Base-by-base conservation (phyloP, 23 tunicate genomes). In the Clavelina lepadiformis region DNA sequence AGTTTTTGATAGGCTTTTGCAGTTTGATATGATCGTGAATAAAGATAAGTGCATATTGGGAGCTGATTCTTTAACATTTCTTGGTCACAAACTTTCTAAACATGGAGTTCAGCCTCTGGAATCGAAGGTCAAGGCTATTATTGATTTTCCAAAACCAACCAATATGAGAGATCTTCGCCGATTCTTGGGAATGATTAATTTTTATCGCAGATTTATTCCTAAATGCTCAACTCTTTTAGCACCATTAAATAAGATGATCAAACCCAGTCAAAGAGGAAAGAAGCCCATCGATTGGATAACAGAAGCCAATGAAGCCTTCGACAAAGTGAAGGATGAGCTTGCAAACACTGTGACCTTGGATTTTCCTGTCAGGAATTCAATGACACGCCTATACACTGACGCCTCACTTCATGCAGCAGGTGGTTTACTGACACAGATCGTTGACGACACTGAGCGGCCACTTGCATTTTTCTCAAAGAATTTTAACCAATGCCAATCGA, bases 1-100 rank as follows among this genome's bases (percentile, higher is more conserved):
- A 46, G 45, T 68, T 51, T 68, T 68, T 25, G 31, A 51, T 4
- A 41, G 62, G 60, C 61, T 68, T 8, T 33, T 31, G 20, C 32
- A 49, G 23, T 51, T 30, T 33, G 74, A 61, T 13, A 33, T 68
- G 31, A 44, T 68, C 32, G 34, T 68, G 8, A 68, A 51, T 49
- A 34, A 60, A 23, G 51, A 29, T 28, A 67, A 67, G 59, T 47
- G 46, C 20, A 33, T 25, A 35, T 47, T 67, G 28, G 70, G 70
- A 13, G 29, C 8, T 6, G 6, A 44, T 6, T 11, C 27, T 7
- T 20, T 60, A 28, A 60, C 8, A 8, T 60, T 60, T 60, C 23
- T 60, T 8, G 66, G 66, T 5, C 66, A 60, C 23, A 6, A 26
- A 20, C 45, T 60, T 20, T 7, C 38, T 60, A 28, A 60, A 60